Conservation (phyloP, 2,113 vertebrate species). For the Clarias macrocephalus region DNA sequence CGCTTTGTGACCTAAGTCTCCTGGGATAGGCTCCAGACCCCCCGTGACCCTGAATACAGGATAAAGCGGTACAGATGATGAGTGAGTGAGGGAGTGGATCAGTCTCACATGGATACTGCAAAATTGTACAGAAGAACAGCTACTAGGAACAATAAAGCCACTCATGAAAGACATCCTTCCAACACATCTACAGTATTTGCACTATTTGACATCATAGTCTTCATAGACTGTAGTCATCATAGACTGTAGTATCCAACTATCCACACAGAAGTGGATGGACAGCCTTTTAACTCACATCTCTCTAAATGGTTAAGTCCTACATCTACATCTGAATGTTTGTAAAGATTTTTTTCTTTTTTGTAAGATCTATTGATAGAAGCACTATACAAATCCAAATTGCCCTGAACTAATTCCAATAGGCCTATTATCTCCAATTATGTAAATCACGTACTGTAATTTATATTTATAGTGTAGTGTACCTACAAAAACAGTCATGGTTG, state of each 20-base stretch:
- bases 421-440: background rate
- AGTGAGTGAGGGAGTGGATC: too few species aligned
- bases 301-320: background rate
- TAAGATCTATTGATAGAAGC: background rate
- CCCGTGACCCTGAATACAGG: too few species aligned
- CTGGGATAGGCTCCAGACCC: too few species aligned
- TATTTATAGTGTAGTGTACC: background rate
- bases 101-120: background rate
- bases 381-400: background rate
- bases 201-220: too few species aligned
- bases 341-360: background rate
- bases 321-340: background rate
- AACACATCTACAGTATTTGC: background rate
- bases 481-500: background rate
- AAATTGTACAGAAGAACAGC: background rate
- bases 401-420: background rate
- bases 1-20: too few species aligned
- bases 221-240: too few species aligned
- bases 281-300: background rate
- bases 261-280: background rate
- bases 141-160: background rate
- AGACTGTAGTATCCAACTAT: background rate
- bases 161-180: background rate
- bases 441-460: background rate
- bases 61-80: too few species aligned